Evolutionary conservation across 2,113 vertebrate species (phyloP).

Genomic region (Quiscalus mexicanus): DNA sequence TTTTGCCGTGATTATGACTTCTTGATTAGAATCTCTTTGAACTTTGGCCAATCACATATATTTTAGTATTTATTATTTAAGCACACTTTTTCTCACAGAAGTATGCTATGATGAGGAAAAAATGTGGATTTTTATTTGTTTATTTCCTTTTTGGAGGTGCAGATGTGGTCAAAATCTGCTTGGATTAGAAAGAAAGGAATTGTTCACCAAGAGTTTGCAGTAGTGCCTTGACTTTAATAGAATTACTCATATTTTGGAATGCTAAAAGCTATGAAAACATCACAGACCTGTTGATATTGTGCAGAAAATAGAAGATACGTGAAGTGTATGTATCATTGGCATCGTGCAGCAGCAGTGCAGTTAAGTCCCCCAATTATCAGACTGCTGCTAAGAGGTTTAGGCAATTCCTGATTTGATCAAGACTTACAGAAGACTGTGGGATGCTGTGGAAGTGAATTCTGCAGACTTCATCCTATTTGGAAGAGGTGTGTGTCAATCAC

Average conservation of each 20-base stretch:
- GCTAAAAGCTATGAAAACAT: neutral
- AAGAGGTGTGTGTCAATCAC: neutral
- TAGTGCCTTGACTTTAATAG: neutral
- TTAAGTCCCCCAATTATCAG: neutral
- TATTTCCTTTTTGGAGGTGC: neutral
- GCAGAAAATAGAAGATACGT: neutral
- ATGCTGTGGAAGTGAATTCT: slow-evolving; percentile 15
- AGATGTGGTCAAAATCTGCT: neutral
- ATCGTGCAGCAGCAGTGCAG: neutral
- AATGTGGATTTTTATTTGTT: neutral
- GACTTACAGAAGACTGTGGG: neutral
- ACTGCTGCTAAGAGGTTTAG: neutral
- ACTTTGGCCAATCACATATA: slow-evolving; percentile 6
- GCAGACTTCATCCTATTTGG: neutral
- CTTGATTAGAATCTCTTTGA: slow-evolving; percentile 42
- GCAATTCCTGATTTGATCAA: neutral
- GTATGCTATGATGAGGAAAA: neutral
- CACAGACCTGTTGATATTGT: neutral
- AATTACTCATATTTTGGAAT: neutral
- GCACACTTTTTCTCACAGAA: neutral
- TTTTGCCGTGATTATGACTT: slow-evolving; percentile 39
- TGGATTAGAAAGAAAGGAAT: neutral
- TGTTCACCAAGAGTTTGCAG: neutral
- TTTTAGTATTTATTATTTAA: slow-evolving; percentile 19
- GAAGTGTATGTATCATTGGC: neutral